A percentile compares a stretch with the other conserved stretches of the same genome.
These are phyloP conservation scores for Semicossyphus pulcher DNA, from an alignment of 2,113 vertebrate species.

Conservation along the genomic window DNA sequence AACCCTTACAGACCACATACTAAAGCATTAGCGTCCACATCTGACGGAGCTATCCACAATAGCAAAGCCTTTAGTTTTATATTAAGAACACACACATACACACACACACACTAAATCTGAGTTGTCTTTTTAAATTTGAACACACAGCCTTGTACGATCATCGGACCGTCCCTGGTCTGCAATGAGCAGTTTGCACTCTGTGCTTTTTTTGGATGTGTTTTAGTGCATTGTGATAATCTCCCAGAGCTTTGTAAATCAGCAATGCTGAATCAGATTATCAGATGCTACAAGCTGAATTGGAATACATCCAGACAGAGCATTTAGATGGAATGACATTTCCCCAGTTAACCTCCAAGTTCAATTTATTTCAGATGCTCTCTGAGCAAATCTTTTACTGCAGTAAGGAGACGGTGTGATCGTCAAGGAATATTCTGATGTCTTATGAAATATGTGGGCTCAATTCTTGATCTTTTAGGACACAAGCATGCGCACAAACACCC, in stretches of 20 bases:
- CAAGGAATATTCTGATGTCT: not conserved
- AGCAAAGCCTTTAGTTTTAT: not conserved
- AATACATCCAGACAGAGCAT: conserved; percentile 53
- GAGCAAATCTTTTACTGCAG: conserved; percentile 18
- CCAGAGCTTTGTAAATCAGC: conserved; percentile 58
- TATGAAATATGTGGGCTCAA: conserved; percentile 5
- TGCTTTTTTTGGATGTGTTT: conserved; percentile 35
- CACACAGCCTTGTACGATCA: not conserved
- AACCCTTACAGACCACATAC: too few relatives aligned
- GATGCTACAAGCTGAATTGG: conserved; percentile 58
- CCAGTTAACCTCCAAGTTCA: conserved; percentile 40
- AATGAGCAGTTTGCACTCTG: conserved; percentile 26
- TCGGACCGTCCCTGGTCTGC: not conserved
- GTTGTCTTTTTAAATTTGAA: not conserved
- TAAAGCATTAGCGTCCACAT: not conserved
- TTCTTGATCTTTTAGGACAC: conserved; percentile 9
- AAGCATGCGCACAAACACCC: not conserved
- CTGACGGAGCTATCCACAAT: not conserved
- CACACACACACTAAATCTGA: not conserved
- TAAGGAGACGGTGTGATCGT: not conserved
- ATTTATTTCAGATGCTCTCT: conserved; percentile 25
- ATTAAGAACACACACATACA: too few relatives aligned
- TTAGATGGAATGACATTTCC: conserved; percentile 52
- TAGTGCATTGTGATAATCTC: conserved; percentile 72
- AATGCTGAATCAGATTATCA: conserved; percentile 72